These are phyloP conservation scores for Tolypeutes matacus DNA, from an alignment of 2,797 vertebrate species.

Conservation along the genomic window DNA sequence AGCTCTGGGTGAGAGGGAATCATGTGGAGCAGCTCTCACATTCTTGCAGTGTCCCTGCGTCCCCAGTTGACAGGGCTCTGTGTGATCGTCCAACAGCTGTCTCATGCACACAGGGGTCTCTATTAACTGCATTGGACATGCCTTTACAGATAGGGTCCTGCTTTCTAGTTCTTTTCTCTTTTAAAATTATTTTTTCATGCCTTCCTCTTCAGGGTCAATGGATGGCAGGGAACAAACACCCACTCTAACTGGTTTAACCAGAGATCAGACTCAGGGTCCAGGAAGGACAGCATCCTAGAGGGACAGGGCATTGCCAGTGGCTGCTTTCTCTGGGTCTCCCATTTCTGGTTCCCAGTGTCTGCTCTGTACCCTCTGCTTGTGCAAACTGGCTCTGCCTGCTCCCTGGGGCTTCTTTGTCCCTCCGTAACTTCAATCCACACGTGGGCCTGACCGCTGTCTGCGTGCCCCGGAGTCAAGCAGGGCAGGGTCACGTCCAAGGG, in stretches of 20 bases:
- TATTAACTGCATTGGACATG: background rate
- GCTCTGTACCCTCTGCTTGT: background rate
- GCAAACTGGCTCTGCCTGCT: background rate
- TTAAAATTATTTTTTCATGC: background rate
- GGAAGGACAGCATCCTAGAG: background rate
- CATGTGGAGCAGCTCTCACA: fast-evolving
- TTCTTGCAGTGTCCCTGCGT: background rate
- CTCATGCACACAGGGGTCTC: background rate
- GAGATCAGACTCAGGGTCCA: background rate
- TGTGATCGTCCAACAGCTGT: background rate
- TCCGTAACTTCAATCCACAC: background rate
- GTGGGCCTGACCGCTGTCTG: background rate
- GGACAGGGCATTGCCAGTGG: background rate
- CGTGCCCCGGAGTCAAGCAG: background rate
- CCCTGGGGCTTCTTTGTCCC: background rate
- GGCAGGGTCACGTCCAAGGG: background rate
- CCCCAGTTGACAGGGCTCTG: background rate
- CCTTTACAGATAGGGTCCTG: background rate
- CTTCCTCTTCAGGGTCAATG: background rate
- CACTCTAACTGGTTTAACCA: background rate
- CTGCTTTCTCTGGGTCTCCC: background rate
- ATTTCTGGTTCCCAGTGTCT: background rate
- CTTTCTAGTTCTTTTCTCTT: background rate
- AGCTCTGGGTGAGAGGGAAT: background rate
- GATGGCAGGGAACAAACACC: background rate